phyloP scores from a whole-genome alignment of 2,888 invertebrate genomes.

The Brachyopa scutellaris region DNA sequence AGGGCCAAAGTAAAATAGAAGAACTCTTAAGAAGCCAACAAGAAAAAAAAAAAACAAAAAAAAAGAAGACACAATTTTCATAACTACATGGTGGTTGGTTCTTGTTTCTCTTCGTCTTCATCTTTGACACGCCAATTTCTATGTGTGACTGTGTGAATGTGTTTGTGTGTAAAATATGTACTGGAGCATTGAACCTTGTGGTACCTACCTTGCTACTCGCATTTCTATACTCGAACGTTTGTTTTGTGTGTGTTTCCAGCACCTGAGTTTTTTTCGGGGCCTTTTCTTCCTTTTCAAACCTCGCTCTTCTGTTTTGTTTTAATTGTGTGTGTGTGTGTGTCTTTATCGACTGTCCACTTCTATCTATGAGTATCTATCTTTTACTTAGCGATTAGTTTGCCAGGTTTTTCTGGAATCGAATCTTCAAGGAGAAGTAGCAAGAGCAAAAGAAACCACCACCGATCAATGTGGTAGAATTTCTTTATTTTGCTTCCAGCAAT shows the following conservation, averaged over 20 bases:
- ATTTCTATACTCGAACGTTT: conserved; percentile 43
- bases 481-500: conserved; percentile 25
- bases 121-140: conserved; percentile 40
- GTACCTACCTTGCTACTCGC: conserved; percentile 50
- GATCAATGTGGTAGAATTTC: conserved; percentile 33
- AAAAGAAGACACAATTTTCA: conserved; percentile 37
- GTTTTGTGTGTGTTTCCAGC: conserved; percentile 22
- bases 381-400: conserved; percentile 61
- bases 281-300: conserved; percentile 1
- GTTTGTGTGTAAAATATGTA: conserved; percentile 20
- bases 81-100: conserved; percentile 38
- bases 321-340: not conserved
- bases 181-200: conserved; percentile 67
- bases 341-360: conserved; percentile 42
- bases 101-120: conserved; percentile 2
- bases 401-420: conserved; percentile 9
- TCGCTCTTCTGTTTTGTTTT: not conserved
- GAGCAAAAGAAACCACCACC: too few species aligned
- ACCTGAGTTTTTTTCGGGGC: conserved; percentile 40
- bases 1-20: not conserved
- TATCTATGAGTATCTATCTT: conserved; percentile 44
- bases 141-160: conserved; percentile 6
- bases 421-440: not conserved
- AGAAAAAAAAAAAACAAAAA: conserved; percentile 4
- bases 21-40: conserved; percentile 15